Evolutionary conservation across 2,113 vertebrate species (phyloP).

Genomic region (Progne subis): DNA sequence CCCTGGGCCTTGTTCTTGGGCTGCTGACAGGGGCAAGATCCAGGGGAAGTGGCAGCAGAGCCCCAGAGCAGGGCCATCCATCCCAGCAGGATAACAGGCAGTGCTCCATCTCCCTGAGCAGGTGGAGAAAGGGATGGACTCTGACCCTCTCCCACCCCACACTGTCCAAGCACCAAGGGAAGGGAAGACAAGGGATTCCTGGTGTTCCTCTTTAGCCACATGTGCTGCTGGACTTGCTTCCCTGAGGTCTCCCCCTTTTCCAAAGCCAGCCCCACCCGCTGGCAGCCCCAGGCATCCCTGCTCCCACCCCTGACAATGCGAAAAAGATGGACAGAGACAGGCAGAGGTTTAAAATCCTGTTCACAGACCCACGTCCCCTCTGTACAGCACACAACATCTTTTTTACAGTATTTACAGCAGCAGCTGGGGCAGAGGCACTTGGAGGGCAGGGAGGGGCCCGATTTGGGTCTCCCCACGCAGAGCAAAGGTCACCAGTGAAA

Average conservation of each 20-base stretch:
- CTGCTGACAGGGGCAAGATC: fast-evolving
- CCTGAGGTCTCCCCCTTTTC: background rate
- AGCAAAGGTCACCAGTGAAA: background rate
- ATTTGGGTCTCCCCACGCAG: background rate
- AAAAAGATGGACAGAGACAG: background rate
- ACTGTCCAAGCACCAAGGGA: fast-evolving
- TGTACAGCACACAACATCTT: background rate
- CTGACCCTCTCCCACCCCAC: background rate
- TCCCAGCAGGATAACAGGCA: background rate
- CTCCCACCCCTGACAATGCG: background rate
- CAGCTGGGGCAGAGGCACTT: background rate
- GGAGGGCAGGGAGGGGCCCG: background rate
- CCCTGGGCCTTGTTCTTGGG: background rate
- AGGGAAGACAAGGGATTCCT: background rate
- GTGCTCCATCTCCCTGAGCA: fast-evolving
- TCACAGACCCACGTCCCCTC: background rate
- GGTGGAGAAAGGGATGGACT: background rate
- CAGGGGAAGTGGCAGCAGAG: background rate
- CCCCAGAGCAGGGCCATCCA: background rate
- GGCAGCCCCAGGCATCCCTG: background rate
- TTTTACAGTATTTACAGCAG: conserved; percentile 42
- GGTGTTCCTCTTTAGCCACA: background rate
- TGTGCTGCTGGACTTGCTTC: background rate
- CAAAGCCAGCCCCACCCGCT: background rate
- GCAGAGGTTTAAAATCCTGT: background rate